These are phyloP conservation scores for Notospermus geniculatus DNA, from an alignment of 1,140 invertebrate genomes.

Conservation along the genomic window DNA sequence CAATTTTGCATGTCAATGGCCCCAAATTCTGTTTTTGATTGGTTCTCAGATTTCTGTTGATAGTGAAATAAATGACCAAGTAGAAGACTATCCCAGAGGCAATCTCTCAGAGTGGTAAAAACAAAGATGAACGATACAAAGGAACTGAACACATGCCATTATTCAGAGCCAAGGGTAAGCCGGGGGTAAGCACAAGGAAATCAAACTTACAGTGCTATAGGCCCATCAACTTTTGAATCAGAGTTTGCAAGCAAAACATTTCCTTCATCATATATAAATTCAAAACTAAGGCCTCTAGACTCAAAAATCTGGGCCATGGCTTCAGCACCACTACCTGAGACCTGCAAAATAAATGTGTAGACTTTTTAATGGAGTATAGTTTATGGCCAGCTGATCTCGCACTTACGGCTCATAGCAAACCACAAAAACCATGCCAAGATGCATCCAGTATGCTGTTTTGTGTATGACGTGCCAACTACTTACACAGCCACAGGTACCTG, in stretches of 20 bases:
- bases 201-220: conserved; percentile 57
- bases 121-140: no score
- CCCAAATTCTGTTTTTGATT: no score
- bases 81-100: no score
- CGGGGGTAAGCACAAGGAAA: neutral
- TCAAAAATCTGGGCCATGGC: conserved; percentile 51
- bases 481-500: conserved; percentile 57
- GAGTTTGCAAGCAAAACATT: conserved; percentile 53
- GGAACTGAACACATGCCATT: no score
- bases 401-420: neutral
- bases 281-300: conserved; percentile 52
- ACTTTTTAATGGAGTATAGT: no score
- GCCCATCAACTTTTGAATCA: conserved; percentile 52
- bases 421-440: neutral
- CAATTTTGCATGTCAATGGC: no score
- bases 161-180: no score
- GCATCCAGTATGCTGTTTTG: neutral
- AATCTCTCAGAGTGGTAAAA: no score
- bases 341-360: no score
- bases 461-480: conserved; percentile 22
- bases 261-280: conserved; percentile 64
- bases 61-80: no score
- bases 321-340: conserved; percentile 55
- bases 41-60: no score
- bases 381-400: no score